Conservation (phyloP, 2,113 vertebrate genomes). For the Pelodiscus sinensis region DNA sequence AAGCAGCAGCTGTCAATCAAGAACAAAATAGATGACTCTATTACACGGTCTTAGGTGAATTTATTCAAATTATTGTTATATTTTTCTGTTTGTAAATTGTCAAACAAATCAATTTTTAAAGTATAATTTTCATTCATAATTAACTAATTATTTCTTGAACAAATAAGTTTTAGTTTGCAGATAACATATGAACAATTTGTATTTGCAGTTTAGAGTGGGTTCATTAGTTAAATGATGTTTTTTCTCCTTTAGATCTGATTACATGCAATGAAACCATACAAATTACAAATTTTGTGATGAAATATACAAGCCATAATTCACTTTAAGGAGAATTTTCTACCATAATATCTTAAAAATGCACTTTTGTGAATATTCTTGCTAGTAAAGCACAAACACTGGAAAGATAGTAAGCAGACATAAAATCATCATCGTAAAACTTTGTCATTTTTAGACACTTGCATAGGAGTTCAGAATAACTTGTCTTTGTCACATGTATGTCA, state of each 20-base stretch:
- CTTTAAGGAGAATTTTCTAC: rapidly evolving
- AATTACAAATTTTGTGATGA: rapidly evolving
- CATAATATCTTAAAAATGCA: background rate
- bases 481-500: background rate
- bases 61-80: background rate
- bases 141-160: background rate
- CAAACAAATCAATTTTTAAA: background rate
- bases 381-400: background rate
- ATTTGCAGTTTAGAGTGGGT: background rate
- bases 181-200: background rate
- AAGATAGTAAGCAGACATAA: background rate
- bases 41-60: background rate
- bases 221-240: background rate
- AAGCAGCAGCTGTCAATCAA: background rate
- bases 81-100: background rate
- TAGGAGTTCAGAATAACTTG: background rate
- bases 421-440: background rate
- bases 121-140: background rate
- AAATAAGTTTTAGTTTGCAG: background rate
- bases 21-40: background rate
- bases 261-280: background rate
- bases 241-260: background rate
- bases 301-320: background rate
- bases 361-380: background rate
- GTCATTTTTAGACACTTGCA: background rate